These are phyloP conservation scores for Tapera naevia DNA, from an alignment of 2,797 vertebrate species.

Conservation along the genomic window DNA sequence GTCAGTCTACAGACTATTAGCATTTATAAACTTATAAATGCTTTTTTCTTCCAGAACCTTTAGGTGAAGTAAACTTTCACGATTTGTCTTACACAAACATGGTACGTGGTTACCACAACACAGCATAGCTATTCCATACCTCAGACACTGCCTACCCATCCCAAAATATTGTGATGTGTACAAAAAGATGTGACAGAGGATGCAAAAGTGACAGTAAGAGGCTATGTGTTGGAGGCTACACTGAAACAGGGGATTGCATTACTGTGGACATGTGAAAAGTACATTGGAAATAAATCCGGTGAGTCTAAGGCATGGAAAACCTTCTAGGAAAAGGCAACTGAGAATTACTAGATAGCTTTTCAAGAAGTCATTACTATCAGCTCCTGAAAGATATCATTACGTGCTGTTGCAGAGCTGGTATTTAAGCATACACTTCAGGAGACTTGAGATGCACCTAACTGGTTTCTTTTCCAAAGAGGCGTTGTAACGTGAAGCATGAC, in stretches of 20 bases:
- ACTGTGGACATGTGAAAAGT: accelerated
- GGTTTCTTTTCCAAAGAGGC: background rate
- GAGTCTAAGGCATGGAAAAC: background rate
- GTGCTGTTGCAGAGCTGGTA: background rate
- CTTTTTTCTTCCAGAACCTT: background rate
- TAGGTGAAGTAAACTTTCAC: background rate
- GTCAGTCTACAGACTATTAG: background rate
- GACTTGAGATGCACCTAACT: background rate
- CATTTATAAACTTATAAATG: background rate
- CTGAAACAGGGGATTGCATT: background rate
- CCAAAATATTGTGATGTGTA: background rate
- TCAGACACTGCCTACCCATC: background rate
- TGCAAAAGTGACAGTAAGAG: background rate
- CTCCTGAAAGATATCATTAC: background rate
- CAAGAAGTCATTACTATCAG: background rate
- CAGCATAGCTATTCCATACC: background rate
- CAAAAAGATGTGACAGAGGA: background rate
- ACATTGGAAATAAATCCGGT: background rate
- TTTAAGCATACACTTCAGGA: background rate
- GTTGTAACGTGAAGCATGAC: background rate
- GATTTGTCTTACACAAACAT: background rate
- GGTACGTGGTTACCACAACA: background rate
- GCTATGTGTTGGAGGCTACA: background rate
- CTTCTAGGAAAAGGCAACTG: background rate
- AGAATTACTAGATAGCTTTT: background rate